These are phyloP conservation scores for Drosophila glabriapex DNA, from an alignment of 2,888 invertebrate genomes.

Conservation along the genomic window DNA sequence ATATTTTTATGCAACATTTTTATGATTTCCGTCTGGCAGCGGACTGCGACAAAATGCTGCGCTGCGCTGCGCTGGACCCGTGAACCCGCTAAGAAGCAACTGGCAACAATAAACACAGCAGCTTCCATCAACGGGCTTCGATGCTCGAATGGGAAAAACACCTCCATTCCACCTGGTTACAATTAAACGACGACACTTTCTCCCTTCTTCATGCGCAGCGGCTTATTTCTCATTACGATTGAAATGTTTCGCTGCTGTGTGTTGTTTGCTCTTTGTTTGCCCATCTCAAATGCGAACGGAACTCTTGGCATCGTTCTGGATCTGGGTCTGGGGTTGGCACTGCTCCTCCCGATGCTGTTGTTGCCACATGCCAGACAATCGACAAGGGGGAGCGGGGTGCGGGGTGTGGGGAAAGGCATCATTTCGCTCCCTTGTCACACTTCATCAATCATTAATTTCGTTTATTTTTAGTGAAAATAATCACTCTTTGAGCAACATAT, in stretches of 20 bases:
- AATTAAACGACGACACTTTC: constrained; percentile 77
- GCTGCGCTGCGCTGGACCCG: constrained; percentile 3
- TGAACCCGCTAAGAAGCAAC: neutral
- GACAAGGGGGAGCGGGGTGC: constrained; percentile 7
- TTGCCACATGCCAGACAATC: constrained; percentile 26
- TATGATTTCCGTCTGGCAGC: constrained; percentile 76
- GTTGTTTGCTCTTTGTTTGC: constrained; percentile 23
- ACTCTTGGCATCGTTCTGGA: constrained; percentile 2
- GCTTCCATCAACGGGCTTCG: constrained; percentile 1
- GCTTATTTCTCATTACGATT: constrained; percentile 72
- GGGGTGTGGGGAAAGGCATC: constrained; percentile 4
- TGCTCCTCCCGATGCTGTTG: constrained; percentile 44
- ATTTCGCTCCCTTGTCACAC: constrained; percentile 71
- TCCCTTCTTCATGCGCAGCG: constrained; percentile 41
- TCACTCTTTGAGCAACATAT: constrained; percentile 75
- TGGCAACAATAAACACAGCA: constrained; percentile 5
- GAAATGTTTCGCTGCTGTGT: constrained; percentile 47
- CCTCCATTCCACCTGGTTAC: constrained; percentile 73
- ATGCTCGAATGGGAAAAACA: constrained; percentile 21
- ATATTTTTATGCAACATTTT: constrained; percentile 79
- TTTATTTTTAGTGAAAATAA: constrained; percentile 79
- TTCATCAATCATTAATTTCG: constrained; percentile 78
- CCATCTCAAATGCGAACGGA: constrained; percentile 12
- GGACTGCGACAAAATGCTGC: constrained; percentile 47
- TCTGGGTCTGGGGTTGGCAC: constrained; percentile 17